Percentiles rank a stretch among this genome's conserved stretches.
Conservation (phyloP, 2,888 invertebrate species). For the Ferrisia virgata region DNA sequence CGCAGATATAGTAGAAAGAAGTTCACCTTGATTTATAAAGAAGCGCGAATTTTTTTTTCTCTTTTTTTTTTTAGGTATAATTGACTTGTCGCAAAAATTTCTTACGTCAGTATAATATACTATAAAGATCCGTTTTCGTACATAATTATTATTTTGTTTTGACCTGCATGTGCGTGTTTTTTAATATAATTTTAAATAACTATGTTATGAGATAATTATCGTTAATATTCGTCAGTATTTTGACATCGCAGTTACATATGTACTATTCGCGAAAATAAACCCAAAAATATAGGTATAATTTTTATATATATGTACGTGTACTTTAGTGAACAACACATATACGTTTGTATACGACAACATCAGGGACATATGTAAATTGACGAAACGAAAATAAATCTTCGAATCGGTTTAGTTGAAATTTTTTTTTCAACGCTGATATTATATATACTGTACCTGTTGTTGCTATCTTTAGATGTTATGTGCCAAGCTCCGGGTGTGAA, state of each 20-base stretch:
- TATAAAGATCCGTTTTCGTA: not conserved
- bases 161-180: not conserved
- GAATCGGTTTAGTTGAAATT: not conserved
- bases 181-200: not conserved
- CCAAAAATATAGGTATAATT: too few species aligned
- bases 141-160: not conserved
- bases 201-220: not conserved
- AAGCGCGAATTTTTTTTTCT: not conserved
- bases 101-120: not conserved
- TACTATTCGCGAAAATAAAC: too few species aligned
- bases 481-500: not conserved
- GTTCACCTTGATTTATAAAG: not conserved
- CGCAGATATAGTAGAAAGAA: slow-evolving; percentile 8
- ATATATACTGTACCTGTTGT: not conserved
- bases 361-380: not conserved
- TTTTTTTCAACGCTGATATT: too few species aligned
- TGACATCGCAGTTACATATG: too few species aligned
- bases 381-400: not conserved
- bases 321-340: too few species aligned
- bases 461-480: not conserved
- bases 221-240: not conserved
- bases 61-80: not conserved
- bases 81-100: not conserved
- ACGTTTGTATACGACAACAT: not conserved
- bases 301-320: too few species aligned